A percentile compares a stretch with the other conserved stretches of the same genome.
phyloP scores from a whole-genome alignment of 2,888 invertebrate species.

The Tupiocoris notatus region DNA sequence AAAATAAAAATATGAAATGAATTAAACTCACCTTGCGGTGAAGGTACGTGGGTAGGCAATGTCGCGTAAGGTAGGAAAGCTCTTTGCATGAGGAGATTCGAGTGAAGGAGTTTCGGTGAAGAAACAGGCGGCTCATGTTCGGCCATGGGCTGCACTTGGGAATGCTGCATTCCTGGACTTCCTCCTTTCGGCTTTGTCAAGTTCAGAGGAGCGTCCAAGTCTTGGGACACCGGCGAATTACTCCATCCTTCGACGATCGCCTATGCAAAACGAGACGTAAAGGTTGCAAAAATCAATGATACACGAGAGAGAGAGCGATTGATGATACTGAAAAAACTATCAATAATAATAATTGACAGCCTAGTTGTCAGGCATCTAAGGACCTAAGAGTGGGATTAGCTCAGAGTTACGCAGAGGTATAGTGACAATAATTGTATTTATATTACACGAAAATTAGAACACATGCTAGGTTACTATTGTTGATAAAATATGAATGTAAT shows the following conservation, averaged over 20 bases:
- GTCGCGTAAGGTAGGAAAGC: conserved; percentile 61
- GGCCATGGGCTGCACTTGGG: conserved; percentile 50
- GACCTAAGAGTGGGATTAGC: too few species aligned
- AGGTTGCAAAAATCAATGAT: neutral
- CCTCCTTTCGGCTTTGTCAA: conserved; percentile 75
- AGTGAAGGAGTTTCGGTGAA: conserved; percentile 61
- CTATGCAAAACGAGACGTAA: conserved; percentile 5
- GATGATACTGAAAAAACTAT: too few species aligned
- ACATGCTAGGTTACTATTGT: too few species aligned
- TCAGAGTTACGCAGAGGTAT: too few species aligned
- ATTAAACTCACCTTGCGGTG: conserved; percentile 47
- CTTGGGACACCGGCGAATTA: conserved; percentile 35
- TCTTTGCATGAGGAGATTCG: conserved; percentile 62
- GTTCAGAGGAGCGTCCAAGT: conserved; percentile 76
- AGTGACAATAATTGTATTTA: too few species aligned
- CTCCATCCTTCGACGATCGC: conserved; percentile 40
- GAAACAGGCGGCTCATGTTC: conserved; percentile 49
- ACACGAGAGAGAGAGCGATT: neutral
- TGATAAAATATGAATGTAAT: too few species aligned
- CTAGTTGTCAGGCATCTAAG: too few species aligned
- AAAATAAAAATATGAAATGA: too few species aligned
- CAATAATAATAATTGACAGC: too few species aligned
- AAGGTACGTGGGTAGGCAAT: conserved; percentile 61
- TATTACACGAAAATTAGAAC: too few species aligned
- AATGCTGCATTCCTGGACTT: conserved; percentile 48